Conservation (phyloP, 2,888 invertebrate species). For the Nomada fabriciana region DNA sequence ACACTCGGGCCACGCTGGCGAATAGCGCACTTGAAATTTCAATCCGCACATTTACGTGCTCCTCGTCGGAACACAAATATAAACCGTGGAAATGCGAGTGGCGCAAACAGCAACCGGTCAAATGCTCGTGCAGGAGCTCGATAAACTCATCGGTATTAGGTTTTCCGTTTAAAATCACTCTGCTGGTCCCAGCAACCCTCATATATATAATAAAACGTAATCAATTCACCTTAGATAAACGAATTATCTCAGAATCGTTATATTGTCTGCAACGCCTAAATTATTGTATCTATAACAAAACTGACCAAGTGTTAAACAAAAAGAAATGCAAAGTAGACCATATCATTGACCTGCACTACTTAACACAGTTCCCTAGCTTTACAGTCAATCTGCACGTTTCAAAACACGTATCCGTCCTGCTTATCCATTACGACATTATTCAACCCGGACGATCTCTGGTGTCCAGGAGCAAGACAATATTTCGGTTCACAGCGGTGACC, state of each 20-base stretch:
- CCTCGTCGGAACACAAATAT: constrained; percentile 14
- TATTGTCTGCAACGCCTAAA: no score
- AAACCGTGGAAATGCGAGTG: background rate
- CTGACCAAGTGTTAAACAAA: no score
- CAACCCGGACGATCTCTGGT: constrained; percentile 71
- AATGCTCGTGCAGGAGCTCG: background rate
- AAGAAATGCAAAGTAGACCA: no score
- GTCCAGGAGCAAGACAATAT: constrained; percentile 77
- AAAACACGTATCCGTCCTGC: constrained; percentile 31
- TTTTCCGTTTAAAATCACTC: background rate
- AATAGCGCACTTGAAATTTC: constrained; percentile 16
- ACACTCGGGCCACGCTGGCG: background rate
- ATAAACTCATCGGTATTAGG: constrained; percentile 21
- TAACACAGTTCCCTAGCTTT: no score
- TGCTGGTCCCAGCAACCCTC: background rate
- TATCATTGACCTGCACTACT: no score
- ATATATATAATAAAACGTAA: background rate
- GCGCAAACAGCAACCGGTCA: constrained; percentile 6
- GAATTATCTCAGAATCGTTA: no score
- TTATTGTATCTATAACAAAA: no score
- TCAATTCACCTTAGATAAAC: constrained; percentile 34
- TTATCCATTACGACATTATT: constrained; percentile 78
- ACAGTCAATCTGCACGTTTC: no score
- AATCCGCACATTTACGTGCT: constrained; percentile 4
- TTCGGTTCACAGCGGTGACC: constrained; percentile 71